These are phyloP conservation scores for Gastrophysa polygoni DNA, from an alignment of 2,888 invertebrate genomes.

Conservation along the genomic window DNA sequence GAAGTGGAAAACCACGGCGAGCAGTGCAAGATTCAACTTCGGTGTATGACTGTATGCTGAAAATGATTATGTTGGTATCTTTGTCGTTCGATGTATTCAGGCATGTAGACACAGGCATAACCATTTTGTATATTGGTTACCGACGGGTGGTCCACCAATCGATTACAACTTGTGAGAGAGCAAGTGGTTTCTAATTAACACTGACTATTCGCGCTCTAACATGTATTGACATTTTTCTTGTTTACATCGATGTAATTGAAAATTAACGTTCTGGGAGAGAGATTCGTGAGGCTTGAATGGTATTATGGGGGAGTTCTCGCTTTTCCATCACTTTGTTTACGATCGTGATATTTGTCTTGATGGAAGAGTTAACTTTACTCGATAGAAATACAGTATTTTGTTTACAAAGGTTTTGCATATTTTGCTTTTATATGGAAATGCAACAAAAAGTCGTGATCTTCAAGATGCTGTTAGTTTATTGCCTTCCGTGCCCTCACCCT, in stretches of 20 bases:
- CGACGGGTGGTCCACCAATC: neutral
- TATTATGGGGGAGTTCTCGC: conserved; percentile 4
- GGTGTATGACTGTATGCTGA: too few relatives aligned
- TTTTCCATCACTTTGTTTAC: conserved; percentile 20
- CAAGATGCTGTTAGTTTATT: too few relatives aligned
- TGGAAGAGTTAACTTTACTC: conserved; percentile 15
- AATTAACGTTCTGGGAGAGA: neutral
- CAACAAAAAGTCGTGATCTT: too few relatives aligned
- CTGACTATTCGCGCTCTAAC: neutral
- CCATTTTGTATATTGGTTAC: too few relatives aligned
- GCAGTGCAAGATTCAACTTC: too few relatives aligned
- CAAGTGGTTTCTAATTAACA: neutral
- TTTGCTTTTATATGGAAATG: too few relatives aligned
- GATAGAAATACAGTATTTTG: neutral
- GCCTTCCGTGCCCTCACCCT: too few relatives aligned
- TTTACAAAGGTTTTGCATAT: neutral
- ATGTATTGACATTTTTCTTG: conserved; percentile 8
- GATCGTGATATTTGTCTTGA: conserved; percentile 25
- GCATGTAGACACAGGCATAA: too few relatives aligned
- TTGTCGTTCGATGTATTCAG: too few relatives aligned
- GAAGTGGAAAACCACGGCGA: too few relatives aligned
- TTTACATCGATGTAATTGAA: conserved; percentile 9
- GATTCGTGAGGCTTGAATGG: neutral
- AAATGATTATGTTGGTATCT: too few relatives aligned
- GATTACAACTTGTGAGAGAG: neutral